Evolutionary conservation across 2,113 vertebrate species (phyloP), one percentile per base, ranked within the genome.

Genomic region (Falcunculus frontatus): DNA sequence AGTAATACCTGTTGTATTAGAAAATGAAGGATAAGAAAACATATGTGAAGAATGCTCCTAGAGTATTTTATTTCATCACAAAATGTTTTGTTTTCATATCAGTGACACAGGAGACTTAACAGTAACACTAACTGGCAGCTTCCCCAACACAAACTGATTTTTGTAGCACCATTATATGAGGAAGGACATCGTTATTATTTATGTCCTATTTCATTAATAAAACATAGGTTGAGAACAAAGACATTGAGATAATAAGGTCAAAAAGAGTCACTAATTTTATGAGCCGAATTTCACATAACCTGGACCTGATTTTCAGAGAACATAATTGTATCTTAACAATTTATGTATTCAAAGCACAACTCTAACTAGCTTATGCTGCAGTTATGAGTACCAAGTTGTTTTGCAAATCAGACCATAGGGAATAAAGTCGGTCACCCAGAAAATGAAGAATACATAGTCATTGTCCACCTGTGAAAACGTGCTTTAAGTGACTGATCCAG

Each of bases 361-460:
- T 91, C 67, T 86, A 92, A 77, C 21, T 44, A 91, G 44, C 53
- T 93, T 79, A 62, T 55, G 33, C 50, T 83, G 75, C 53, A 64
- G 32, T 63, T 93, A 73, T 30, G 55, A 88, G 50, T 57, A 22
- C 9, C 14, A 14, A 42, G 44, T 80, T 93, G 72, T 77, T 94
- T 76, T 77, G 39, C 46, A 88, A 88, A 96, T 90, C 33, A 95
- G 63, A 90, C 55, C 21, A 39, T 2, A 47, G 83, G 59, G 76
- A 90, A 96, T 67, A 57, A 94, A 95, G 47, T 86, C 50, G 12
- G 59, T 86, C 90, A 93, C 64, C 46, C 68, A 86, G 90, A 95
- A 93, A 97, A 96, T 89, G 47, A 95, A 90, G 85, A 93, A 62
- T 39, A 80, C 21, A 46, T 52, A 57, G 69, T 88, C 11, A 1